Base-by-base conservation (phyloP, 2,113 vertebrate species). In the Myotis davidii region DNA sequence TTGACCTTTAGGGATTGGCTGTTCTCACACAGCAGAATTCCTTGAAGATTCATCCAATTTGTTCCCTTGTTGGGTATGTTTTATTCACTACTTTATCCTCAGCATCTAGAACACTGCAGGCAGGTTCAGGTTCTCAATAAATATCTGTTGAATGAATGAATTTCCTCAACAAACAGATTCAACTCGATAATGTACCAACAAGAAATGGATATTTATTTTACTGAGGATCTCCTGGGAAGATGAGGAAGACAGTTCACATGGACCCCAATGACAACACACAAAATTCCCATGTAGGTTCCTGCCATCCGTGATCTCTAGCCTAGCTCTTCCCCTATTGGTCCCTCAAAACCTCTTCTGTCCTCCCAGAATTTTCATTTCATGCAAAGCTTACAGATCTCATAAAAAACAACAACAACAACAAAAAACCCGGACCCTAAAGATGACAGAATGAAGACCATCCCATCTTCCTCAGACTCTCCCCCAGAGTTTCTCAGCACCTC, bases 231-330 rank as follows among this genome's bases (percentile, higher is more conserved):
- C 50, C n/a, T 39, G 27, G 82, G 77, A 82, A 73, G 34, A 39
- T 1, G 5, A 42, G 6, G 76, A 94, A 76, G 81, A 13, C 1
- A 3, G n/a, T 9, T 25, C 81, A 54, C 17, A 2, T 9, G 34
- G 69, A 64, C 13, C 29, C 21, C 48, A 11, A 0, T 11, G 32
- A 21, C 13, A 3, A 7, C 17, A 29, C 25, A 32, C 45, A 3
- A 5, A 42, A 14, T 5, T 54, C n/a, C 25, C 59, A 13, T 2
- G 0, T 5, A 32, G 34, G 0, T 27, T 34, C 52, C 64, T 48
- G 25, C n/a, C n/a, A 61, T 7, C 59, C 27, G 42, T 21, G 23
- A 45, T 4, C 78, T 27, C 64, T 59, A n/a, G 45, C n/a, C 29
- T 52, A 18, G 25, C 77, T 34, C 83, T 20, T 39, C 32, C 48